Evolutionary conservation across 2,888 invertebrate genomes (phyloP).

Genomic region (Calameuta pallipes): DNA sequence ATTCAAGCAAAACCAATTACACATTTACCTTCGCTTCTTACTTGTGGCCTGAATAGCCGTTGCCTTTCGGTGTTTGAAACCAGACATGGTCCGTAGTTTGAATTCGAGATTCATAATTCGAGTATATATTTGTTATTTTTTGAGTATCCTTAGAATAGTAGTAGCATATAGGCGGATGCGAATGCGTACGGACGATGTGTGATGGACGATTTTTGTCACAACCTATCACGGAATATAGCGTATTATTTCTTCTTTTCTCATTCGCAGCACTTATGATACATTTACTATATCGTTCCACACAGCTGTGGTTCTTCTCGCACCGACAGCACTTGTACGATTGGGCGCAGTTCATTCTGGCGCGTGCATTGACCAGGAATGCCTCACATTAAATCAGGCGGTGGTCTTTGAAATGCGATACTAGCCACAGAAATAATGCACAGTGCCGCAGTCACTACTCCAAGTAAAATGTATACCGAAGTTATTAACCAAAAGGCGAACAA

Average conservation of each 20-base stretch:
- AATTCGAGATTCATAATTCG: background rate
- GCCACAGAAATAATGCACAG: conserved; percentile 71
- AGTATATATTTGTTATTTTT: background rate
- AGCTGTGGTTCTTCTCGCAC: background rate
- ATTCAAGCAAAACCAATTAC: background rate
- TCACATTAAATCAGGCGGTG: conserved; percentile 48
- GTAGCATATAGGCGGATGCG: background rate
- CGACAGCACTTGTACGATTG: background rate
- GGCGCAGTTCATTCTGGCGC: background rate
- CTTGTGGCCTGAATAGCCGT: background rate
- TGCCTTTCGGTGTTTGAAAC: background rate
- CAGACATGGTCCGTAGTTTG: background rate
- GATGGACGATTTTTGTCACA: background rate
- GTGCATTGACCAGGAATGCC: background rate
- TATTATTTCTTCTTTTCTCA: background rate
- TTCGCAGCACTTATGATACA: background rate
- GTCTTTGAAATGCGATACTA: conserved; percentile 64
- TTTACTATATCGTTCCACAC: background rate
- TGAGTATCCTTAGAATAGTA: background rate
- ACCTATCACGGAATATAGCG: background rate
- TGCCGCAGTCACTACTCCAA: conserved; percentile 69
- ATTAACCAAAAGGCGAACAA: conserved; percentile 79
- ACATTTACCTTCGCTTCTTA: background rate
- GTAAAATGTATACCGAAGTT: conserved; percentile 72
- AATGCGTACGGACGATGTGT: background rate